These are phyloP conservation scores for Nesidiocoris tenuis DNA, from an alignment of 2,888 invertebrate species.

Conservation along the genomic window DNA sequence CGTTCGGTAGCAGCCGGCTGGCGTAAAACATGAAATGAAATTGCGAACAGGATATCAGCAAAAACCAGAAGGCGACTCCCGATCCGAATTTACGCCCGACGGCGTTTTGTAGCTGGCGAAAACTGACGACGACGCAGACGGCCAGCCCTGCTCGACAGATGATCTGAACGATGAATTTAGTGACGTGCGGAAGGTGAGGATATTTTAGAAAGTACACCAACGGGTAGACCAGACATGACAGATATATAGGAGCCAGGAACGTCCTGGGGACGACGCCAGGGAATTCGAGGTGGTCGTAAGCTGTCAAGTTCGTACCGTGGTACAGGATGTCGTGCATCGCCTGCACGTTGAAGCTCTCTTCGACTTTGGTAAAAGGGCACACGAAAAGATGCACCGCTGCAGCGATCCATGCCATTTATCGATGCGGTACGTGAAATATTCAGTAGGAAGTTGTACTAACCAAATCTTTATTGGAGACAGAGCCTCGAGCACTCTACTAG, in stretches of 20 bases:
- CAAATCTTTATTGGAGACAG: no score
- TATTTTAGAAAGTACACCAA: constrained; percentile 67
- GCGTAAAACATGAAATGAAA: constrained; percentile 98
- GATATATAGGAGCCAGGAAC: constrained; percentile 85
- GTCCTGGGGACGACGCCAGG: constrained; percentile 97
- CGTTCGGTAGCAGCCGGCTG: constrained; percentile 91
- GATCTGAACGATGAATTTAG: constrained; percentile 87
- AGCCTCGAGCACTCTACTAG: no score
- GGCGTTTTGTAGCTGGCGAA: constrained; percentile 71
- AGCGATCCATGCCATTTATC: constrained; percentile 57
- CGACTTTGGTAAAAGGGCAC: constrained; percentile 97
- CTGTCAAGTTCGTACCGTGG: constrained; percentile 75
- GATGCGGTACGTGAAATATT: no score
- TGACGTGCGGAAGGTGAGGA: constrained; percentile 60
- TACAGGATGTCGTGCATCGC: constrained; percentile 96
- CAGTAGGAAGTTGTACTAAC: no score
- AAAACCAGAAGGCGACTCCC: constrained; percentile 77
- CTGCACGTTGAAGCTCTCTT: constrained; percentile 98
- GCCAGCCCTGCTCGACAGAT: constrained; percentile 81
- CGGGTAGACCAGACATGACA: constrained; percentile 78
- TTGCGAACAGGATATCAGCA: constrained; percentile 82
- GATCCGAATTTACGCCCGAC: constrained; percentile 76
- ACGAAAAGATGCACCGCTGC: constrained; percentile 77
- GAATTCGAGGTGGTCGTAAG: constrained; percentile 98
- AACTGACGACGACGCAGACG: constrained; percentile 70